phyloP scores from a whole-genome alignment of 2,113 vertebrate species.

The Tetraodon nigroviridis region DNA sequence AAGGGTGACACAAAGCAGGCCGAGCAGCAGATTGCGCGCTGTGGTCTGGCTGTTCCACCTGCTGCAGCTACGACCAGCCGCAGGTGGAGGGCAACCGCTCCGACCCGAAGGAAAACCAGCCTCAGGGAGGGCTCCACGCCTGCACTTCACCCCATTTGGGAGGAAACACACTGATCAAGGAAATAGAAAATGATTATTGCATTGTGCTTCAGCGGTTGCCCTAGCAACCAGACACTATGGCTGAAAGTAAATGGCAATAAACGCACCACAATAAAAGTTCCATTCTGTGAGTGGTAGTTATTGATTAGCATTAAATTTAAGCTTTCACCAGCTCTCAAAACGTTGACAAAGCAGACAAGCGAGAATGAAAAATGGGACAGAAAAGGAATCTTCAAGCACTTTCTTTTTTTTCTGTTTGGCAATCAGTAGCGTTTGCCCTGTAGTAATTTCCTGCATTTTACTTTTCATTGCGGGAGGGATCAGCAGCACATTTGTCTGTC shows the following conservation, averaged over 20 bases:
- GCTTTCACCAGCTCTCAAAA: background rate
- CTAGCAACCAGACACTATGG: no score
- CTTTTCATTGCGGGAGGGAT: slow-evolving; percentile 54
- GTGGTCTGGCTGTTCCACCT: slow-evolving; percentile 30
- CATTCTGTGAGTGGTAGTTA: no score
- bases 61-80: slow-evolving; percentile 2
- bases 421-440: slow-evolving; percentile 9
- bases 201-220: no score
- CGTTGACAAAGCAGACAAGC: background rate
- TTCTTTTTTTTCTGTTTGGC: slow-evolving; percentile 28
- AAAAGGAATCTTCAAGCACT: slow-evolving; percentile 16
- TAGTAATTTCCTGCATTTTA: slow-evolving; percentile 49
- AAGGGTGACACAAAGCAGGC: slow-evolving; percentile 22
- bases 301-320: no score
- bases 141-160: no score
- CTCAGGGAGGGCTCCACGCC: no score
- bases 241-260: no score
- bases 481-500: slow-evolving; percentile 52
- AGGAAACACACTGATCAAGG: no score
- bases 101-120: background rate
- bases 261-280: no score
- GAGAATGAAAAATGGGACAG: background rate
- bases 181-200: no score
- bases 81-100: background rate
- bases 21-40: slow-evolving; percentile 5